Percentiles rank a stretch among this genome's conserved stretches.
These are phyloP conservation scores for Ptychoptera albimana DNA, from an alignment of 2,888 invertebrate species.

Conservation along the genomic window DNA sequence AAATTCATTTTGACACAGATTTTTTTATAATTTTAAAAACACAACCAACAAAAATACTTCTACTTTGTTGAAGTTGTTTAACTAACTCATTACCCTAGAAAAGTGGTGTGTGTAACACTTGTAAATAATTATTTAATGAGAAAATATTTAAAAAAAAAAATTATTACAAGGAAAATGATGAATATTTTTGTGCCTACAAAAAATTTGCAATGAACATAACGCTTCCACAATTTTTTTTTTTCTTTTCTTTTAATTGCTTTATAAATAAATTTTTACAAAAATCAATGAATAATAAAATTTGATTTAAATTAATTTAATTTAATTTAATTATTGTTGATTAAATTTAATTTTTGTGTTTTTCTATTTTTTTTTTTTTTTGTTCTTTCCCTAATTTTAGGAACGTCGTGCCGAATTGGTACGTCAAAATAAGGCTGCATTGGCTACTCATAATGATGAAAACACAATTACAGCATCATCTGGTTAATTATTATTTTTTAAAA, in stretches of 20 bases:
- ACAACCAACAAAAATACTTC: too few species aligned
- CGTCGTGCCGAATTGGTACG: slow-evolving; percentile 81
- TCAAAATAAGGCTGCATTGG: slow-evolving; percentile 60
- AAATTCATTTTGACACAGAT: too few species aligned
- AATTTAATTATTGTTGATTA: not conserved
- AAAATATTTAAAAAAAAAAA: not conserved
- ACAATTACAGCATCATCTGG: slow-evolving; percentile 48
- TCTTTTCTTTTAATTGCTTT: not conserved
- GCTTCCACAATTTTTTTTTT: slow-evolving; percentile 4
- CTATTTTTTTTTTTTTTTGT: slow-evolving; percentile 7
- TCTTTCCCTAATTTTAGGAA: slow-evolving; percentile 43
- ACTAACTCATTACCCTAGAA: too few species aligned
- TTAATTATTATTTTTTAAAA: slow-evolving; percentile 22
- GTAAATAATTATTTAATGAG: not conserved
- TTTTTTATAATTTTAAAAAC: too few species aligned
- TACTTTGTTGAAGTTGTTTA: too few species aligned
- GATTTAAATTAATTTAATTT: not conserved
- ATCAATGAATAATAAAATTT: slow-evolving; percentile 1
- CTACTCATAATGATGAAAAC: slow-evolving; percentile 37
- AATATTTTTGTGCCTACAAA: not conserved
- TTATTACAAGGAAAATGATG: not conserved
- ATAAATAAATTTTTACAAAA: slow-evolving; percentile 1
- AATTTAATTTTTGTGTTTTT: slow-evolving; percentile 4
- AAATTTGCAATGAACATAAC: not conserved
- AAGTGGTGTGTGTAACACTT: too few species aligned